A percentile compares a stretch with the other conserved stretches of the same genome.
Evolutionary conservation across 2,888 invertebrate species (phyloP).

Genomic region (Limnephilus auricula): DNA sequence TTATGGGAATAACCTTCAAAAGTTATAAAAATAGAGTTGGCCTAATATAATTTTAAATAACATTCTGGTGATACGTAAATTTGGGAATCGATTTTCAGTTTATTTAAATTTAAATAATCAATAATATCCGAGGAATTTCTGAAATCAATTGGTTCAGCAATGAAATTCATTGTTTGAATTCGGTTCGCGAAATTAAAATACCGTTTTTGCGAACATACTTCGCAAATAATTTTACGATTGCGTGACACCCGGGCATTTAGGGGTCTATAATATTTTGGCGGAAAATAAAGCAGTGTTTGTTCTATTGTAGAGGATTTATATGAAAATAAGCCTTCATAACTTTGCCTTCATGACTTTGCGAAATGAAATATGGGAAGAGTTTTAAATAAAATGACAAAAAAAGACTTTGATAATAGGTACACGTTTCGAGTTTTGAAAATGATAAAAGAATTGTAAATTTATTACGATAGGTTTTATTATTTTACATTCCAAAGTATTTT

Average conservation of each 20-base stretch:
- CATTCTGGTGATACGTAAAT: too few relatives aligned
- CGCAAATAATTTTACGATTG: neutral
- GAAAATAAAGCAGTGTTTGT: neutral
- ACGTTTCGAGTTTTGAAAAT: neutral
- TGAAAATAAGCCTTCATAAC: conserved; percentile 2
- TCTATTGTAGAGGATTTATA: neutral
- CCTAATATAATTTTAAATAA: too few relatives aligned
- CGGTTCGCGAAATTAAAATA: neutral
- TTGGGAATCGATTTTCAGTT: neutral
- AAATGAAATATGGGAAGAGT: neutral
- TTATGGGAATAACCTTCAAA: too few relatives aligned
- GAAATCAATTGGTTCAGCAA: neutral
- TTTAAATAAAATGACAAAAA: neutral
- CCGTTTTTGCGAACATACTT: neutral
- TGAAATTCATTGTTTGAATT: neutral
- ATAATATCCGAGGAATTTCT: neutral
- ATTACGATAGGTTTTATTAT: neutral
- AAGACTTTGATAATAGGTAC: neutral
- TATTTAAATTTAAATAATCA: neutral
- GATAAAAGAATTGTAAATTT: neutral
- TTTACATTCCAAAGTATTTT: neutral
- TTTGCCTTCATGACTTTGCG: neutral
- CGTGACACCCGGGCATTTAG: conserved; percentile 4
- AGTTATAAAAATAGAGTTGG: too few relatives aligned
- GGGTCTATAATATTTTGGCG: neutral